A percentile compares a stretch with the other conserved stretches of the same genome.
Evolutionary conservation across 2,888 invertebrate genomes (phyloP).

Genomic region (Drosophila fungiperda): DNA sequence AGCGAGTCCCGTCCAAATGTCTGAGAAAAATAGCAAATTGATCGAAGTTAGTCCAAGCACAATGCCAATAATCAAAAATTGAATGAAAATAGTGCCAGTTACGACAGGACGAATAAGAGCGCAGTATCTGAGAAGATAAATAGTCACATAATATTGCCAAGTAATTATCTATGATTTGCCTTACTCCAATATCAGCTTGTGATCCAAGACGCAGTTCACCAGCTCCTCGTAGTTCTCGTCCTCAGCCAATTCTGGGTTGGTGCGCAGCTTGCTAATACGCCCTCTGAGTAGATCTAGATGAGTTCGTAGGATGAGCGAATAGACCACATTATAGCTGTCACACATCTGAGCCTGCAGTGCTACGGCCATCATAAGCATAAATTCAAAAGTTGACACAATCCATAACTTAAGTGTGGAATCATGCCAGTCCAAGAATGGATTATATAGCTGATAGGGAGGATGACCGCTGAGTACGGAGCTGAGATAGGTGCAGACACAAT

Average conservation of each 20-base stretch:
- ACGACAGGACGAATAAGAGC: slow-evolving; percentile 66
- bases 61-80: slow-evolving; percentile 70
- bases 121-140: slow-evolving; percentile 43
- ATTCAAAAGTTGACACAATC: slow-evolving; percentile 62
- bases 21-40: slow-evolving; percentile 67
- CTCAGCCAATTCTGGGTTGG: slow-evolving; percentile 39
- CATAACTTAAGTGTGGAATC: slow-evolving; percentile 43
- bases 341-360: slow-evolving; percentile 66
- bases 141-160: not conserved
- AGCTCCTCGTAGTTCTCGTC: slow-evolving; percentile 67
- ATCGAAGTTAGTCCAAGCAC: slow-evolving; percentile 68
- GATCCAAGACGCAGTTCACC: slow-evolving; percentile 70
- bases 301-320: slow-evolving; percentile 37
- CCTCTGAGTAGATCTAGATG: slow-evolving; percentile 65
- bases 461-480: slow-evolving; percentile 57
- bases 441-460: slow-evolving; percentile 74
- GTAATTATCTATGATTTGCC: not conserved
- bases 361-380: slow-evolving; percentile 55
- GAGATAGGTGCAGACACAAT: slow-evolving; percentile 57
- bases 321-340: slow-evolving; percentile 29
- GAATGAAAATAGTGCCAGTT: slow-evolving; percentile 71
- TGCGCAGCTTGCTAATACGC: slow-evolving; percentile 57
- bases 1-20: slow-evolving; percentile 63
- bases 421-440: slow-evolving; percentile 72
- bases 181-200: slow-evolving; percentile 73